Evolutionary conservation across 1,140 invertebrate genomes (phyloP).

Genomic region (Aethina tumida): DNA sequence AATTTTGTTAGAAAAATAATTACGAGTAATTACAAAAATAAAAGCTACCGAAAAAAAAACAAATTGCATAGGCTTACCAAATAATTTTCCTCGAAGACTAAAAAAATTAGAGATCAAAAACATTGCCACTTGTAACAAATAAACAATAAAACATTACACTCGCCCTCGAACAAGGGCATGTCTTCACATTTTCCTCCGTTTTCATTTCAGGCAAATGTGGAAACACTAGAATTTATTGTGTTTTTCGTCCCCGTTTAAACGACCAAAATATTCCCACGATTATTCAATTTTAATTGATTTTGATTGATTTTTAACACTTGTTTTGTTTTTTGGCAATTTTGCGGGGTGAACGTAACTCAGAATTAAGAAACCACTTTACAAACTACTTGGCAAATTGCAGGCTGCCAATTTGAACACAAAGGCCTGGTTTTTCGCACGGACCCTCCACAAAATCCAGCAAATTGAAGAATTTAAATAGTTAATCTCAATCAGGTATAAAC

Average conservation of each 20-base stretch:
- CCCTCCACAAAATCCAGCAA: slow-evolving; percentile 9
- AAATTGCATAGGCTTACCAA: slow-evolving; percentile 24
- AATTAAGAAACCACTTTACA: slow-evolving; percentile 5
- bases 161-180: no score
- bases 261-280: no score
- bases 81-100: slow-evolving; percentile 47
- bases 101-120: slow-evolving; percentile 62
- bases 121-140: slow-evolving; percentile 54
- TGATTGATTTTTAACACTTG: no score
- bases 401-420: slow-evolving; percentile 25
- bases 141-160: slow-evolving; percentile 34
- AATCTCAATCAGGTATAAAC: slow-evolving; percentile 1
- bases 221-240: no score
- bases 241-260: no score
- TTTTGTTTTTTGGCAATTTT: no score
- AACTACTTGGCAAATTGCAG: slow-evolving; percentile 7
- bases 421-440: slow-evolving; percentile 5
- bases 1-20: slow-evolving; percentile 35
- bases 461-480: slow-evolving; percentile 2
- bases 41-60: slow-evolving; percentile 37
- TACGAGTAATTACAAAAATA: slow-evolving; percentile 18
- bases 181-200: slow-evolving; percentile 12
- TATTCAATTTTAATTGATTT: no score
- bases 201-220: slow-evolving; percentile 8
- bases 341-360: no score